Percentiles rank a stretch among this genome's conserved stretches.
phyloP scores from a whole-genome alignment of 2,888 invertebrate species.

The Adelognathus sp. region DNA sequence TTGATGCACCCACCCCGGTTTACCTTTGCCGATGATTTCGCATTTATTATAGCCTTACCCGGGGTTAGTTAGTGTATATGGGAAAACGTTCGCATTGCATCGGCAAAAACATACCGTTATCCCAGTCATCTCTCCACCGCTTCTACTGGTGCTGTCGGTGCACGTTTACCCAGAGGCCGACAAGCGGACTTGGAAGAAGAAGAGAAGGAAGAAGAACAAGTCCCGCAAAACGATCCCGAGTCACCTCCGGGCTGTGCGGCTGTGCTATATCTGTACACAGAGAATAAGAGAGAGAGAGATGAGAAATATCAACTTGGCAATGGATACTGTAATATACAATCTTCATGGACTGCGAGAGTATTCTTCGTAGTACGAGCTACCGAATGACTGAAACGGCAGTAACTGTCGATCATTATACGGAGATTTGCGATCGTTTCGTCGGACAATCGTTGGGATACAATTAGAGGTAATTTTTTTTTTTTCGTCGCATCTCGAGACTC shows the following conservation, averaged over 20 bases:
- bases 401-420: constrained; percentile 19
- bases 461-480: too few species aligned
- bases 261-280: too few species aligned
- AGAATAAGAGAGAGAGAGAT: too few species aligned
- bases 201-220: neutral
- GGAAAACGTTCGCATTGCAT: constrained; percentile 28
- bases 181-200: constrained; percentile 4
- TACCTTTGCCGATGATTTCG: constrained; percentile 9
- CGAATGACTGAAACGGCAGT: constrained; percentile 11
- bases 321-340: neutral
- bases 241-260: neutral
- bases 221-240: constrained; percentile 25
- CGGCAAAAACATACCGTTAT: constrained; percentile 33
- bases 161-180: constrained; percentile 26
- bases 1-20: constrained; percentile 12
- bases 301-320: neutral
- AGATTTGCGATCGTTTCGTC: too few species aligned
- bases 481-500: too few species aligned
- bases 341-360: neutral
- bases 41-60: neutral
- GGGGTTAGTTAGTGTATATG: constrained; percentile 26
- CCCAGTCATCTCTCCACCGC: constrained; percentile 8
- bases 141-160: neutral
- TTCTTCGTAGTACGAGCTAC: neutral
- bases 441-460: neutral